phyloP scores from a whole-genome alignment of 2,797 vertebrate genomes.

The Lagocephalus sceleratus region DNA sequence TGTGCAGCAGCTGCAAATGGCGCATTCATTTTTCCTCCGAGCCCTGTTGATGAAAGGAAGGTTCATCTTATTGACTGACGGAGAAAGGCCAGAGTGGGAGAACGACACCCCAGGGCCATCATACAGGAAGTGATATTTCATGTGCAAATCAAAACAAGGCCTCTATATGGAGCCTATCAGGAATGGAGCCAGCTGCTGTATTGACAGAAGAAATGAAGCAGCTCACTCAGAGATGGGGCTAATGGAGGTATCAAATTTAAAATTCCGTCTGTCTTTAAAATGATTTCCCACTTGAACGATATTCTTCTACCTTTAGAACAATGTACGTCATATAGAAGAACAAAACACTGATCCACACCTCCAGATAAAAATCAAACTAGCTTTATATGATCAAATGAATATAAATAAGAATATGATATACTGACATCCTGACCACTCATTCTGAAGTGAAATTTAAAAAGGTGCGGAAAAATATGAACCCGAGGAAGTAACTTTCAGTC shows the following conservation, averaged over 20 bases:
- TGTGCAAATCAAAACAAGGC: constrained; percentile 60
- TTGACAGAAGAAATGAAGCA: constrained; percentile 24
- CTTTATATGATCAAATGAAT: too few relatives aligned
- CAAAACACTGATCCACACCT: too few relatives aligned
- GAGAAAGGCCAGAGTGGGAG: constrained; percentile 56
- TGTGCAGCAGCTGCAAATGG: constrained; percentile 32
- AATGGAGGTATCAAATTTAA: constrained; percentile 29
- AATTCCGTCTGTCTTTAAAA: too few relatives aligned
- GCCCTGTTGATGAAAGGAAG: constrained; percentile 36
- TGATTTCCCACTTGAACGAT: too few relatives aligned
- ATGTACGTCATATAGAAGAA: too few relatives aligned
- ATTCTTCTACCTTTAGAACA: too few relatives aligned
- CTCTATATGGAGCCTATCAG: constrained; percentile 44
- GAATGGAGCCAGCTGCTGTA: constrained; percentile 39
- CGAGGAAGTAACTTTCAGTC: too few relatives aligned
- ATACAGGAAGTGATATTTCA: constrained; percentile 55
- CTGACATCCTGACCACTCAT: too few relatives aligned
- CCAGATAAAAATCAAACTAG: too few relatives aligned
- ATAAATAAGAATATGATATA: too few relatives aligned
- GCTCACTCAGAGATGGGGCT: constrained; percentile 22
- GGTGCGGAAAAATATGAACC: too few relatives aligned
- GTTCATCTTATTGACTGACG: constrained; percentile 59
- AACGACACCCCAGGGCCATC: constrained; percentile 29
- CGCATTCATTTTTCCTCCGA: constrained; percentile 34
- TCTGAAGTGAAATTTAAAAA: too few relatives aligned